These are phyloP conservation scores for Neoitamus cyanurus DNA, from an alignment of 2,888 invertebrate genomes.

Conservation along the genomic window DNA sequence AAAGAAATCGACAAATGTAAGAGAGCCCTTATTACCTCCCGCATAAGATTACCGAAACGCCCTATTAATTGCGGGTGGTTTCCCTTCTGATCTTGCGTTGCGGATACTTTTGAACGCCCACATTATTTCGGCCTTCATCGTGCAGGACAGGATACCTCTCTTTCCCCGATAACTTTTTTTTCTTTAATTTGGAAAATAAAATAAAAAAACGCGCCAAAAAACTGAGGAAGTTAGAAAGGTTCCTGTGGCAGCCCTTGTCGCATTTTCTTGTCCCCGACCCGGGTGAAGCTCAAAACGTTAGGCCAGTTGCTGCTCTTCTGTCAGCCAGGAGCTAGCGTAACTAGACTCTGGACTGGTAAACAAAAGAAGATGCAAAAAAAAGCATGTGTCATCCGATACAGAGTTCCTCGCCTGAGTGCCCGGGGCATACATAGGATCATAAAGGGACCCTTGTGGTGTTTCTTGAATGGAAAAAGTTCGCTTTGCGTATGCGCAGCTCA, in stretches of 20 bases:
- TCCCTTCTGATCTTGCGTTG: background rate
- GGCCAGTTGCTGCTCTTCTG: background rate
- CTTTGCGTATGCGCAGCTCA: slow-evolving; percentile 49
- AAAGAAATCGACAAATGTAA: too few species aligned
- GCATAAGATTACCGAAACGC: background rate
- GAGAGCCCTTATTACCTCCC: too few species aligned
- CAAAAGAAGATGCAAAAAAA: slow-evolving; percentile 33
- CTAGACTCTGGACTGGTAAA: slow-evolving; percentile 16
- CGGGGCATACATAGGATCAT: slow-evolving; percentile 33
- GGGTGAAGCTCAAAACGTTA: background rate
- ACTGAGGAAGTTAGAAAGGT: slow-evolving; percentile 24
- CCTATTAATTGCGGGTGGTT: background rate
- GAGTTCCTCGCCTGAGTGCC: slow-evolving; percentile 29
- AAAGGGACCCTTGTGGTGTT: slow-evolving; percentile 46
- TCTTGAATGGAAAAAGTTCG: slow-evolving; percentile 49
- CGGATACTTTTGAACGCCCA: background rate
- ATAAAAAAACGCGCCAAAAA: slow-evolving; percentile 9
- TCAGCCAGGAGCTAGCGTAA: background rate
- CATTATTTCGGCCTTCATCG: background rate
- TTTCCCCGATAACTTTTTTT: background rate
- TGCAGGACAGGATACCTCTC: background rate
- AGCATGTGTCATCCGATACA: slow-evolving; percentile 32
- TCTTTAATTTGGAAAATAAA: background rate
- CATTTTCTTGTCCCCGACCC: background rate
- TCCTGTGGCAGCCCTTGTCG: background rate